Evolutionary conservation across 2,113 vertebrate species (phyloP).

Genomic region (Sapayoa aenigma): DNA sequence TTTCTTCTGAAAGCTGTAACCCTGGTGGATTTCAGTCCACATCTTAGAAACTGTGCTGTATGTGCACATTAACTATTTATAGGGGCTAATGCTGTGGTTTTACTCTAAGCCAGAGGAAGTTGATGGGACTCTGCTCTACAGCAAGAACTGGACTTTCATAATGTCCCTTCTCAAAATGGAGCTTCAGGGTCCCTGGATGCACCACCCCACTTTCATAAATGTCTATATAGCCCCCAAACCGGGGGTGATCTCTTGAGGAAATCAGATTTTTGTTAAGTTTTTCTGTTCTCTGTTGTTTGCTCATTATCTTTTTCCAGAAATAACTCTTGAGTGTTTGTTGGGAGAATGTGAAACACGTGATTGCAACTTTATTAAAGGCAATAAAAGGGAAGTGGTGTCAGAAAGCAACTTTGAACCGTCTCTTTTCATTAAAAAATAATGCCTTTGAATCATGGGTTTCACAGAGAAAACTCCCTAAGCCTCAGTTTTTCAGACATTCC

Average conservation of each 20-base stretch:
- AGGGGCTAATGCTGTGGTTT: background rate
- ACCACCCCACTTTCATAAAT: fast-evolving
- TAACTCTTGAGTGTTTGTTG: background rate
- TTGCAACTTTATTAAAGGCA: background rate
- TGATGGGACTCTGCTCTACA: background rate
- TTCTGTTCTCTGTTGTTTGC: background rate
- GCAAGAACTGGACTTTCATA: background rate
- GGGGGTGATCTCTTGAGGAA: background rate
- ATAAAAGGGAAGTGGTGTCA: background rate
- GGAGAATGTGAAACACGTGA: background rate
- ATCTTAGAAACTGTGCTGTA: background rate
- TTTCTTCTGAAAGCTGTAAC: background rate
- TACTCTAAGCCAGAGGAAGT: fast-evolving
- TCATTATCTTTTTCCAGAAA: background rate
- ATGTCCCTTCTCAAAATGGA: background rate
- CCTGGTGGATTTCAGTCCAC: background rate
- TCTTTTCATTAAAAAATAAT: background rate
- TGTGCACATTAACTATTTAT: fast-evolving
- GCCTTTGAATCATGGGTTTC: background rate
- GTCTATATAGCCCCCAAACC: background rate
- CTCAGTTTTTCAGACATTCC: background rate
- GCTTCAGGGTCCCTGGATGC: background rate
- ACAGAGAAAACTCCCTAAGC: background rate
- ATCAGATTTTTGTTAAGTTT: background rate
- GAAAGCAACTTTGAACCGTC: background rate